Evolutionary conservation across 2,113 vertebrate species (phyloP).

Genomic region (Phalacrocorax brasilianus): DNA sequence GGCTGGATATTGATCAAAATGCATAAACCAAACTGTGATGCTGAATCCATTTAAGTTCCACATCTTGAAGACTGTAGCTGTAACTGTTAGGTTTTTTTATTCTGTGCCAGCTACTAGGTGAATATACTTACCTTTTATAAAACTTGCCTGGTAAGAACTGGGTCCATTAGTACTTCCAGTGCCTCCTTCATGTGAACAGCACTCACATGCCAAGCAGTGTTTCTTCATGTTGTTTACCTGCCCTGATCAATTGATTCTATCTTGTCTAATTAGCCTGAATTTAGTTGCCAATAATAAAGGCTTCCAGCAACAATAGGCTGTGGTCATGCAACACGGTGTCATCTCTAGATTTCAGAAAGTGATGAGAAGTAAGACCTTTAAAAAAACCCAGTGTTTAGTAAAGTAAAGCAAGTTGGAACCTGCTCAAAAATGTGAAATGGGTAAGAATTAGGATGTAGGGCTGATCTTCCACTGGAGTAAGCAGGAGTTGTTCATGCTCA

Average conservation of each 20-base stretch:
- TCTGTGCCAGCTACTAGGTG: not conserved
- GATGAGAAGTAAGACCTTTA: not conserved
- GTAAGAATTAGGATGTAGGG: not conserved
- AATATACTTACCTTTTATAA: not conserved
- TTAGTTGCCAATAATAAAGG: not conserved
- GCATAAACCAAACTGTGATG: not conserved
- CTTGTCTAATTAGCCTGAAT: slow-evolving; percentile 27
- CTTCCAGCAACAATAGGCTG: not conserved
- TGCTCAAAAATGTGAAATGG: not conserved
- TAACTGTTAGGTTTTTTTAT: not conserved
- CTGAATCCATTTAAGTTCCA: not conserved
- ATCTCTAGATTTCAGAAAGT: not conserved
- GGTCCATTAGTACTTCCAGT: not conserved
- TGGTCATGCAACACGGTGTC: not conserved
- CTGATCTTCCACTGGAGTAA: not conserved
- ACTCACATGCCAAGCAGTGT: slow-evolving; percentile 65
- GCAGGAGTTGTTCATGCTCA: not conserved
- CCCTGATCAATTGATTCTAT: not conserved
- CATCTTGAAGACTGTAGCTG: not conserved
- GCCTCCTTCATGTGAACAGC: slow-evolving; percentile 61
- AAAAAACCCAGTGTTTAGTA: not conserved
- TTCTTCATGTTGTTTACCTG: slow-evolving; percentile 65
- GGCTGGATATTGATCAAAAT: not conserved
- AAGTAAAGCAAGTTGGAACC: not conserved
- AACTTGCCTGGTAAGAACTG: not conserved